Evolutionary conservation across 2,888 invertebrate genomes (phyloP).

Genomic region (Hermaeophaga mercurialis): DNA sequence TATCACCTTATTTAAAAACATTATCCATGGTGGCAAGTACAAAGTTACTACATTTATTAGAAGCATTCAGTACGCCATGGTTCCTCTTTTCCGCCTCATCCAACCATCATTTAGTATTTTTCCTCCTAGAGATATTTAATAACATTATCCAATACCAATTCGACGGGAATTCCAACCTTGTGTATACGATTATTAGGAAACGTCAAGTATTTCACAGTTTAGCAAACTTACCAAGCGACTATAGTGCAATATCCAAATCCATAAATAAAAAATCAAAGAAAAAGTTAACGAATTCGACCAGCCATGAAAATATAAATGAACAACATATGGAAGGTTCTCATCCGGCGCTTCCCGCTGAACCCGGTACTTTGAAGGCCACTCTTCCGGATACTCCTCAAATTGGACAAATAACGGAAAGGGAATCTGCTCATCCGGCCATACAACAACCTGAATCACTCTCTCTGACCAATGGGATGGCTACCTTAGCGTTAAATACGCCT

Average conservation of each 20-base stretch:
- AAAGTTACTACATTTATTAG: constrained; percentile 93
- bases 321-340: constrained; percentile 81
- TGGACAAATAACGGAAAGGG: constrained; percentile 76
- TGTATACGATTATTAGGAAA: constrained; percentile 98
- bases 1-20: constrained; percentile 98
- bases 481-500: constrained; percentile 49
- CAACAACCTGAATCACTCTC: constrained; percentile 50
- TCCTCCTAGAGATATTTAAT: constrained; percentile 98
- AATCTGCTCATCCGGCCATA: constrained; percentile 80
- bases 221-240: constrained; percentile 96
- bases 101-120: constrained; percentile 98
- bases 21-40: constrained; percentile 99
- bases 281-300: constrained; percentile 46
- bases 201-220: constrained; percentile 97
- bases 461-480: constrained; percentile 53
- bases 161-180: constrained; percentile 97
- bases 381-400: constrained; percentile 86
- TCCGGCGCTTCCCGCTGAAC: constrained; percentile 86
- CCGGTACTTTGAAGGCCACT: constrained; percentile 89
- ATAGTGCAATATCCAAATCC: constrained; percentile 83
- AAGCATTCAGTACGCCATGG: constrained; percentile 99
- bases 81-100: constrained; percentile 95
- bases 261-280: constrained; percentile 62
- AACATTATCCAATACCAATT: constrained; percentile 99
- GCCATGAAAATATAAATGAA: constrained; percentile 67